Percentiles rank a stretch among this genome's conserved stretches.
Conservation (phyloP, 2,888 invertebrate species). For the Cetonia aurata region DNA sequence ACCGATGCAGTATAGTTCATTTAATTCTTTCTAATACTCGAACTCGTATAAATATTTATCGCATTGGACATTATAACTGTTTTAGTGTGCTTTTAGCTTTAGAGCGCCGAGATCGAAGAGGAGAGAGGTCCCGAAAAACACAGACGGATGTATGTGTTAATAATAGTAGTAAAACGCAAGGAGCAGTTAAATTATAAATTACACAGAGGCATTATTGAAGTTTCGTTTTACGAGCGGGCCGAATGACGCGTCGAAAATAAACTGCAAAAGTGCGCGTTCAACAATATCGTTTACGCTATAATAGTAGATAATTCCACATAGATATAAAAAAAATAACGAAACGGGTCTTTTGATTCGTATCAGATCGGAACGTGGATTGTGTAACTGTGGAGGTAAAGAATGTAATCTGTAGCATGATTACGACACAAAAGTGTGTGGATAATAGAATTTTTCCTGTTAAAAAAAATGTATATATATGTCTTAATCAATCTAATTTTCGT, state of each 20-base stretch:
- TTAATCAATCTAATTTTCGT: too few species aligned
- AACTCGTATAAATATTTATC: too few species aligned
- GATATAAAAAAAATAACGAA: not conserved
- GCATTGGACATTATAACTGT: too few species aligned
- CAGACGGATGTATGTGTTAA: not conserved
- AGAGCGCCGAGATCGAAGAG: too few species aligned
- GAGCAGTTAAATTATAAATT: constrained; percentile 34
- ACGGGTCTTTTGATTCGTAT: not conserved
- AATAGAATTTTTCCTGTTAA: too few species aligned
- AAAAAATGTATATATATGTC: too few species aligned
- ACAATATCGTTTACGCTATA: constrained; percentile 39
- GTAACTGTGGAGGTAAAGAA: not conserved
- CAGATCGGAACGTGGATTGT: constrained; percentile 1
- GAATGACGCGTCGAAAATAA: constrained; percentile 27
- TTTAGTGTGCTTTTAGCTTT: too few species aligned
- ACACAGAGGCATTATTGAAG: constrained; percentile 30
- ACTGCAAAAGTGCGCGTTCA: constrained; percentile 38
- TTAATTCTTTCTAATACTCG: too few species aligned
- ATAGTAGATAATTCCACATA: constrained; percentile 35
- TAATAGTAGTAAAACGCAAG: constrained; percentile 10
- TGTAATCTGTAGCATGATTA: too few species aligned
- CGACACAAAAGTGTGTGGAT: too few species aligned
- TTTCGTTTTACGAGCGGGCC: constrained; percentile 30
- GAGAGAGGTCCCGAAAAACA: not conserved
- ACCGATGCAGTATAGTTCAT: too few species aligned